phyloP scores from a whole-genome alignment of 1,140 invertebrate genomes.

The Drosophila baimaii region DNA sequence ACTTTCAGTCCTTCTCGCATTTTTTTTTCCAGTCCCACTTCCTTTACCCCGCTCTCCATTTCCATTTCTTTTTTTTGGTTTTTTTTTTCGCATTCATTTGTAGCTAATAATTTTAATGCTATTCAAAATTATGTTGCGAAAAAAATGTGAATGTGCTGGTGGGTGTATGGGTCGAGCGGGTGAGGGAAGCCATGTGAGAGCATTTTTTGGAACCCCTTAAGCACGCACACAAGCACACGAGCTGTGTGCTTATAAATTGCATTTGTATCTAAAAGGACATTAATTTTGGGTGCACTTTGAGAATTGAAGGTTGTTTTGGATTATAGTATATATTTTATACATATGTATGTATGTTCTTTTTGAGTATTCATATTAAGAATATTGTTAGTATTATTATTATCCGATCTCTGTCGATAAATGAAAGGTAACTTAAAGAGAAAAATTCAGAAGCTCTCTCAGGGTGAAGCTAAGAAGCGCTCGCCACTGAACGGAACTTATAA shows the following conservation, averaged over 20 bases:
- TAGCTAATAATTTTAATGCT: conserved; percentile 84
- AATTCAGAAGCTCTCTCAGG: too few species aligned
- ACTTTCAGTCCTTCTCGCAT: conserved; percentile 21
- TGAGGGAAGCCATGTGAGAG: conserved; percentile 62
- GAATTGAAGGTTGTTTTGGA: too few species aligned
- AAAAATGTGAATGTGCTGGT: conserved; percentile 33
- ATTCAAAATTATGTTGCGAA: conserved; percentile 81
- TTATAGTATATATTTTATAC: not conserved
- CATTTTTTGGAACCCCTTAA: conserved; percentile 55
- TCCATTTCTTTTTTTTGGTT: conserved; percentile 7
- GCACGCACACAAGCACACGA: conserved; percentile 21
- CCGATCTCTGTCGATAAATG: too few species aligned
- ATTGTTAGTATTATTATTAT: too few species aligned
- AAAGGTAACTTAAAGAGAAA: too few species aligned
- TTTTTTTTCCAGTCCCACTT: conserved; percentile 10
- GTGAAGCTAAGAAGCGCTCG: too few species aligned
- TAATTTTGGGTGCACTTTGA: conserved; percentile 50
- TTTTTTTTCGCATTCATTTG: conserved; percentile 56
- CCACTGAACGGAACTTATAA: too few species aligned
- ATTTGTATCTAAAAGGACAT: conserved; percentile 79
- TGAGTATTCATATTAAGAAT: too few species aligned
- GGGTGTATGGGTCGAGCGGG: not conserved
- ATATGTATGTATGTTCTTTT: not conserved
- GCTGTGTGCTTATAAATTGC: conserved; percentile 68
- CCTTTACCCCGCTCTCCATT: conserved; percentile 8